A percentile compares a stretch with the other conserved stretches of the same genome.
phyloP scores from a whole-genome alignment of 2,888 invertebrate genomes.

The Halictus quadricinctus region DNA sequence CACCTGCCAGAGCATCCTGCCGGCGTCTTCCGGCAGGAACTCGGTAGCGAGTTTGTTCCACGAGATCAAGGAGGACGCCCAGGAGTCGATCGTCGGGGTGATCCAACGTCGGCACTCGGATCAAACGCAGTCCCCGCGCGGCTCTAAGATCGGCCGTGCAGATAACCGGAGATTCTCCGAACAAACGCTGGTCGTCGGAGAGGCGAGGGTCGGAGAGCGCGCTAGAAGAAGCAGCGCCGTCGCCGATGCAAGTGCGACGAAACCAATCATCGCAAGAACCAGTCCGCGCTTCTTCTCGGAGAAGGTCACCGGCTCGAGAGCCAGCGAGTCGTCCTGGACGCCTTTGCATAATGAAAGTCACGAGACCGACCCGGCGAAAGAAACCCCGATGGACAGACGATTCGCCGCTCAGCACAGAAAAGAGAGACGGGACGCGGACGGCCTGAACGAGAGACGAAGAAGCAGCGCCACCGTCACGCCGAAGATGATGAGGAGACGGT shows the following conservation, averaged over 20 bases:
- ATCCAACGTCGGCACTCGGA: constrained; percentile 71
- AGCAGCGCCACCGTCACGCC: constrained; percentile 72
- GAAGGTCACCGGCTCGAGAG: constrained; percentile 17
- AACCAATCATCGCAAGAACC: constrained; percentile 53
- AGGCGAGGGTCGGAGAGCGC: constrained; percentile 44
- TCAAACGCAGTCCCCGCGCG: constrained; percentile 63
- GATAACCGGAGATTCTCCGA: constrained; percentile 68
- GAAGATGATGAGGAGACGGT: constrained; percentile 76
- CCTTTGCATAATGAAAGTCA: constrained; percentile 31
- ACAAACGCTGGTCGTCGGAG: constrained; percentile 52
- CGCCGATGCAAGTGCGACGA: constrained; percentile 31
- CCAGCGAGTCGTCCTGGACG: constrained; percentile 29
- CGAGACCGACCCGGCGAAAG: constrained; percentile 16
- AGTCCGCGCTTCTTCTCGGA: constrained; percentile 36
- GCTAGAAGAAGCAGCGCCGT: constrained; percentile 29
- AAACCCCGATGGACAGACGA: constrained; percentile 2
- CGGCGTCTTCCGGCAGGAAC: constrained; percentile 70
- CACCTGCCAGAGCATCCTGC: constrained; percentile 76
- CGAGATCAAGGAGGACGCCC: constrained; percentile 47
- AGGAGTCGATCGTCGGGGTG: constrained; percentile 40
- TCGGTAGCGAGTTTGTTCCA: constrained; percentile 66
- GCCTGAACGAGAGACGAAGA: constrained; percentile 40
- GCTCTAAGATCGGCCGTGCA: constrained; percentile 57
- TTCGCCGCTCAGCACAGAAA: neutral
- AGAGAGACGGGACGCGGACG: constrained; percentile 59